These are phyloP conservation scores for Delia radicum DNA, from an alignment of 1,140 invertebrate genomes.

Conservation along the genomic window DNA sequence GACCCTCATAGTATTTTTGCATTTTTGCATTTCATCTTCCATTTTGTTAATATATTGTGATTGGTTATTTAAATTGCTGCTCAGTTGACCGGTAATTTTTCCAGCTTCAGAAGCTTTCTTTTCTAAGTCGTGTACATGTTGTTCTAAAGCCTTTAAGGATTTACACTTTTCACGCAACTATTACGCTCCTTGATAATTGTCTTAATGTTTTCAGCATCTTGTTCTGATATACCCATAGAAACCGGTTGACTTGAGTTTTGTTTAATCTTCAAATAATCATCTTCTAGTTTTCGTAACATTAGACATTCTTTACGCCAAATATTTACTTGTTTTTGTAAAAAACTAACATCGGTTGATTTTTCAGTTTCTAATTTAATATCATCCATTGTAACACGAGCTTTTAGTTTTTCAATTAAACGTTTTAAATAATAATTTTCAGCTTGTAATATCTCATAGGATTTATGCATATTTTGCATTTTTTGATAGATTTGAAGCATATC, in stretches of 20 bases:
- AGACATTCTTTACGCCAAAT: slow-evolving; percentile 39
- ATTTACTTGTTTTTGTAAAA: slow-evolving; percentile 42
- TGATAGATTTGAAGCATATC: slow-evolving; percentile 35
- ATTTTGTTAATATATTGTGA: slow-evolving; percentile 35
- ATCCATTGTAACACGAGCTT: slow-evolving; percentile 34
- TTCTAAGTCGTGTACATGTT: slow-evolving; percentile 18
- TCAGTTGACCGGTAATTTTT: slow-evolving; percentile 21
- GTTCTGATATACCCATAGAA: neutral
- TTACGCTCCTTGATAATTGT: slow-evolving; percentile 42
- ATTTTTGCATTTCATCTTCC: slow-evolving; percentile 45
- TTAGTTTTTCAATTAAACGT: slow-evolving; percentile 43
- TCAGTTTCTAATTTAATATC: slow-evolving; percentile 40
- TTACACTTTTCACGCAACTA: slow-evolving; percentile 37
- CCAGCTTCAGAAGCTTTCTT: slow-evolving; percentile 27
- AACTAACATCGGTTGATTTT: slow-evolving; percentile 37
- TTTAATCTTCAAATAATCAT: slow-evolving; percentile 31
- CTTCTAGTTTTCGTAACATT: slow-evolving; percentile 40
- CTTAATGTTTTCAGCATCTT: slow-evolving; percentile 36
- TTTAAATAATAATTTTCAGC: slow-evolving; percentile 44
- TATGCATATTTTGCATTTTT: slow-evolving; percentile 45
- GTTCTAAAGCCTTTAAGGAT: slow-evolving; percentile 29
- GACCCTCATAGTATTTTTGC: slow-evolving; percentile 44
- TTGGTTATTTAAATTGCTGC: slow-evolving; percentile 31
- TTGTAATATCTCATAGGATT: slow-evolving; percentile 41
- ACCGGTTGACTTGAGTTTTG: neutral